Conservation (phyloP, 2,113 vertebrate species). For the Trichomycterus rosablanca region DNA sequence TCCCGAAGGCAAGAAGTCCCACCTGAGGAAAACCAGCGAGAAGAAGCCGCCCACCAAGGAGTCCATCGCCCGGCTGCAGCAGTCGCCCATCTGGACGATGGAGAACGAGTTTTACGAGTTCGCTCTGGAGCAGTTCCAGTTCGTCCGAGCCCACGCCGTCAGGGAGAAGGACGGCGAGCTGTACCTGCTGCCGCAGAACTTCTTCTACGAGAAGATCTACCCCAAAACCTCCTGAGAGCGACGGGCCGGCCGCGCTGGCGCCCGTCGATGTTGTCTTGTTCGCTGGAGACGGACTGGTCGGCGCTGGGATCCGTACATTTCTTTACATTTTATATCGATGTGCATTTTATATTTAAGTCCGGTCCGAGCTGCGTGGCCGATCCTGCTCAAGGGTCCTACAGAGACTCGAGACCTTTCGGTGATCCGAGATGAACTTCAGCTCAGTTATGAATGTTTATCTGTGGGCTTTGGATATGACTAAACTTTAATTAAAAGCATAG, state of each 20-base stretch:
- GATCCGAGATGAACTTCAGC: no score
- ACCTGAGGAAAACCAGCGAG: slow-evolving; percentile 95
- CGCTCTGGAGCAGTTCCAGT: slow-evolving; percentile 97
- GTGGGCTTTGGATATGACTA: no score
- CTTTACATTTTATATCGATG: no score
- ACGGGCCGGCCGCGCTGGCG: background rate
- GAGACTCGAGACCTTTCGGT: no score
- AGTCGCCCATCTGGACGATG: slow-evolving; percentile 98
- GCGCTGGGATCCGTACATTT: background rate
- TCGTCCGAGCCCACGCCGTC: slow-evolving; percentile 92
- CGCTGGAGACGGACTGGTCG: slow-evolving; percentile 11
- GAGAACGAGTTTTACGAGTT: slow-evolving; percentile 99
- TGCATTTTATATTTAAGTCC: no score
- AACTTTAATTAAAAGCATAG: no score
- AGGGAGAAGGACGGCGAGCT: slow-evolving; percentile 95
- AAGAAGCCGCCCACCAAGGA: slow-evolving; percentile 97
- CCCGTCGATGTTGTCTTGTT: slow-evolving; percentile 2
- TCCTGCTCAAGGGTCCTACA: no score
- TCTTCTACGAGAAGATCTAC: slow-evolving; percentile 99
- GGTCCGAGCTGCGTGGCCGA: background rate
- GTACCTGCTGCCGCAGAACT: slow-evolving; percentile 85
- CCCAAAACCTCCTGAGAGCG: slow-evolving; percentile 81
- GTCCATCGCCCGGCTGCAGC: slow-evolving; percentile 91
- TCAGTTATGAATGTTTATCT: no score
- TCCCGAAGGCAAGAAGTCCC: slow-evolving; percentile 93